Base-by-base conservation (phyloP, 92 coral and sea anemone species). In the Phymanthus crucifer region DNA sequence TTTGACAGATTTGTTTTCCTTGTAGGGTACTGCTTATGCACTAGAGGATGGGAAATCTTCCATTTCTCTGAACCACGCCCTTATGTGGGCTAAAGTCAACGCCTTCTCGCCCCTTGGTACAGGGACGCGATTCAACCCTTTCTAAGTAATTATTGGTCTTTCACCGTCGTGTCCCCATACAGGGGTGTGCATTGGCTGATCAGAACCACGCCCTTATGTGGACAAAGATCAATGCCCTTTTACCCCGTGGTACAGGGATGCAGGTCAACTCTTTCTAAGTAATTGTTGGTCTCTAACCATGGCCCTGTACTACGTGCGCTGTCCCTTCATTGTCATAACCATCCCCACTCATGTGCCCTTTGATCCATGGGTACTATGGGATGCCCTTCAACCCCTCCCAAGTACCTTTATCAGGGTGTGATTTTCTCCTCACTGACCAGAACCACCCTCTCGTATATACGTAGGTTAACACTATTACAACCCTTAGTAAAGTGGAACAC, bases 1-100 rank as follows among this genome's bases (percentile, higher is more conserved):
- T n/a, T n/a, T n/a, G n/a, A n/a, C n/a, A n/a, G n/a, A n/a, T 16
- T 56, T 80, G 45, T 40, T 72, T 43, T 40, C 58, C 84, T 61
- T 75, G 6, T 78, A 96, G 99, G 98, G 99, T 21, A 89, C 91
- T 17, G 89, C 89, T 40, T 96, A 81, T 79, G 47, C 87, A 50
- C 78, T 96, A 56, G 97, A 96, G 34, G 99, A 96, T 54, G 98
- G 98, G 1, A 90, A 91, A 73, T 96, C 99, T 13, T 88, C 87
- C 56, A 89, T 96, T 72, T 85, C 99, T 11, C 78, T 96, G 48
- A 96, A 96, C 80, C 89, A 93, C 83, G 98, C 99, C 50, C 81
- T 93, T 66, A 96, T 96, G 99, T 96, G 99, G 99, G 99, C 99
- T 23, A 96, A 96, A 43, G 99, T 93, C 76, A 93, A 93, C 57